These are phyloP conservation scores for Eupsilia transversa DNA, from an alignment of 2,888 invertebrate species.

Conservation along the genomic window DNA sequence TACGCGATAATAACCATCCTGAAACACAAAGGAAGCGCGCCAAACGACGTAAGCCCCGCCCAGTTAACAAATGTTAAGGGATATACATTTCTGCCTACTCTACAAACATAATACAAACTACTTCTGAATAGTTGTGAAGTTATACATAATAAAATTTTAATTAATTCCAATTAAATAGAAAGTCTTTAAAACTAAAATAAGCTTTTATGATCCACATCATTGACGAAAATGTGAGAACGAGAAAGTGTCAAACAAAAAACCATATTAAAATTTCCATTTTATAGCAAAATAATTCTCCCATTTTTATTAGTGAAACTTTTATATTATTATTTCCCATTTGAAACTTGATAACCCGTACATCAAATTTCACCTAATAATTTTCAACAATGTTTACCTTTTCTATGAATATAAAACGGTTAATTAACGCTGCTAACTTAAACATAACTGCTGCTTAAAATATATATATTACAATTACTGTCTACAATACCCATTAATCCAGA, in stretches of 20 bases:
- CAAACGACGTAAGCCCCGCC: constrained; percentile 47
- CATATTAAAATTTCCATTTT: constrained; percentile 40
- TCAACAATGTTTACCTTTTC: constrained; percentile 51
- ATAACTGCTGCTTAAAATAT: constrained; percentile 46
- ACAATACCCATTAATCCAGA: constrained; percentile 46
- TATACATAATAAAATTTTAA: constrained; percentile 26
- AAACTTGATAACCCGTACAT: constrained; percentile 11
- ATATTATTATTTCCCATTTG: constrained; percentile 24
- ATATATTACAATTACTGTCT: constrained; percentile 36
- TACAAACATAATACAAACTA: not conserved
- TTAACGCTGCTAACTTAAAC: constrained; percentile 41
- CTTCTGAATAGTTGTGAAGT: not conserved
- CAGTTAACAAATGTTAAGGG: constrained; percentile 13
- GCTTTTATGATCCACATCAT: constrained; percentile 45
- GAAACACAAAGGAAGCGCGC: constrained; percentile 54
- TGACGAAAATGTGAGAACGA: constrained; percentile 48
- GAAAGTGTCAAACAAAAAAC: constrained; percentile 41
- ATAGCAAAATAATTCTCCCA: constrained; percentile 2
- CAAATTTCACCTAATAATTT: constrained; percentile 15
- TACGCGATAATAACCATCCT: constrained; percentile 29
- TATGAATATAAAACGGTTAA: constrained; percentile 58
- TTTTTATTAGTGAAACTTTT: constrained; percentile 28
- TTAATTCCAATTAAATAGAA: constrained; percentile 42
- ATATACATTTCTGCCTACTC: constrained; percentile 9
- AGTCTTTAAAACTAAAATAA: constrained; percentile 37